Conservation (phyloP, 2,113 vertebrate genomes). For the Chionomys nivalis region DNA sequence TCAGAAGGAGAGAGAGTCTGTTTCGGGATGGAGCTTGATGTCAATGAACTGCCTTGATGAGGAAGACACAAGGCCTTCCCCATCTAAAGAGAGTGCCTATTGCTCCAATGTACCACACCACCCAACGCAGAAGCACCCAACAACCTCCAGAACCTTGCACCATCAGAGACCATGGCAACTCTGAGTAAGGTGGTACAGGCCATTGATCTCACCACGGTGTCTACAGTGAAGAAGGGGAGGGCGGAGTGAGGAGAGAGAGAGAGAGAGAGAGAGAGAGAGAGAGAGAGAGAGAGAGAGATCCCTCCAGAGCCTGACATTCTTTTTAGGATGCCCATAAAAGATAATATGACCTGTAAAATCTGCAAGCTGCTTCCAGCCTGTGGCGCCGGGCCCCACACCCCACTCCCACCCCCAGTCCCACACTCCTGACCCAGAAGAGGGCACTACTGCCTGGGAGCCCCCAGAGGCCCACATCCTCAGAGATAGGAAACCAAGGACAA, state of each 20-base stretch:
- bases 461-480: background rate
- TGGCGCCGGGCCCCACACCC: slow-evolving; percentile 8
- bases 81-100: too few relatives aligned
- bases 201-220: slow-evolving; percentile 77
- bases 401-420: slow-evolving; percentile 26
- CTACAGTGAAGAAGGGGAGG: slow-evolving; percentile 72
- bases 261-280: background rate
- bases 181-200: background rate
- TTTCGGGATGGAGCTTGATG: too few relatives aligned
- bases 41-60: background rate
- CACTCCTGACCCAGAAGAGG: background rate
- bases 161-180: background rate
- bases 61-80: accelerated
- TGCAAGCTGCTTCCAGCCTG: slow-evolving; percentile 84
- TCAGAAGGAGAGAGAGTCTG: background rate
- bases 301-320: slow-evolving; percentile 87
- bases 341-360: slow-evolving; percentile 89
- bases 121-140: background rate
- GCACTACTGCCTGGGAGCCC: background rate
- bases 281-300: slow-evolving; percentile 20
- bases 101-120: accelerated
- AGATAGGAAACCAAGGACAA: background rate
- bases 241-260: background rate
- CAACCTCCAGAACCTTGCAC: background rate
- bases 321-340: slow-evolving; percentile 90